Percentiles rank a stretch among this genome's conserved stretches.
These are phyloP conservation scores for Eristalis tenax DNA, from an alignment of 2,888 invertebrate genomes.

Conservation along the genomic window DNA sequence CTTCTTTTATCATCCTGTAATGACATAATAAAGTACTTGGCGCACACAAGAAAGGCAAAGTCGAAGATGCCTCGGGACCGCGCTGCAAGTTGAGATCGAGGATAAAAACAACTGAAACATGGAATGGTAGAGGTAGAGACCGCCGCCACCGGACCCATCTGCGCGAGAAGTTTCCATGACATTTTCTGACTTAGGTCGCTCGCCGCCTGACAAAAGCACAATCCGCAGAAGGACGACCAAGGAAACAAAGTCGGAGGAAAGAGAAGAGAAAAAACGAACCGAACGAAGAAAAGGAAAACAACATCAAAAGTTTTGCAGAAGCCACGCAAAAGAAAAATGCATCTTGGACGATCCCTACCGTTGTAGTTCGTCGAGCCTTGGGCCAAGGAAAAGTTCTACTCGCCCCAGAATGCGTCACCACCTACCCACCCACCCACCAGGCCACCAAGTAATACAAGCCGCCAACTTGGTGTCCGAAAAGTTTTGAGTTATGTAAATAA, in stretches of 20 bases:
- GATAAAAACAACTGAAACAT: background rate
- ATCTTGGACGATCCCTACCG: slow-evolving; percentile 16
- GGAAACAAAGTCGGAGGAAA: background rate
- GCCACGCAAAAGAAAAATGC: slow-evolving; percentile 55
- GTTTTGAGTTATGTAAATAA: slow-evolving; percentile 71
- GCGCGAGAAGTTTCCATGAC: slow-evolving; percentile 63
- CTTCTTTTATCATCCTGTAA: slow-evolving; percentile 68
- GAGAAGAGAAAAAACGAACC: background rate
- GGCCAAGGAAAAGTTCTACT: slow-evolving; percentile 39
- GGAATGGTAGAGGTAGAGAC: slow-evolving; percentile 1
- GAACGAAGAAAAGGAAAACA: slow-evolving; percentile 41
- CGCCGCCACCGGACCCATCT: slow-evolving; percentile 51
- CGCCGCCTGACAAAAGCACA: slow-evolving; percentile 32
- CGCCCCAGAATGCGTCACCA: slow-evolving; percentile 46
- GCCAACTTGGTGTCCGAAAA: slow-evolving; percentile 69
- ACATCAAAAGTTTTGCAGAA: slow-evolving; percentile 59
- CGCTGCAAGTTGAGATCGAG: background rate
- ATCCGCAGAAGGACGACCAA: background rate
- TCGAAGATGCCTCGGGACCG: background rate
- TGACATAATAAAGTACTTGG: slow-evolving; percentile 69
- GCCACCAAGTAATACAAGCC: slow-evolving; percentile 59
- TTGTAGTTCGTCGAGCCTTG: background rate
- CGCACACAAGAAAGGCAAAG: slow-evolving; percentile 32
- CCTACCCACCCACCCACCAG: background rate
- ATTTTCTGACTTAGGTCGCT: slow-evolving; percentile 53